Evolutionary conservation across 2,797 vertebrate genomes (phyloP), one percentile per base, ranked within the genome.

Genomic region (Merluccius polli): DNA sequence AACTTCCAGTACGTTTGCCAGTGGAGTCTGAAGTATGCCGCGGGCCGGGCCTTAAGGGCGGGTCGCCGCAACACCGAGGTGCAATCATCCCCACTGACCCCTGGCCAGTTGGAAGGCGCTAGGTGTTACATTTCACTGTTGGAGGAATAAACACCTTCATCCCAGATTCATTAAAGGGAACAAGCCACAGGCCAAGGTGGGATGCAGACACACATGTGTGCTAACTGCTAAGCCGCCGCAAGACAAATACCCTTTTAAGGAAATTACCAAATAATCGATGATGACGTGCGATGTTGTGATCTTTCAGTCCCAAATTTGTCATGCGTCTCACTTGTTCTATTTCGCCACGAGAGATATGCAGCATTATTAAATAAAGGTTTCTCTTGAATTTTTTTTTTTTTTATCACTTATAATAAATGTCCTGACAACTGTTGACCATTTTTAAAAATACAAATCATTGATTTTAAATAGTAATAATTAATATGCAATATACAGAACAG

Each of bases 71-170:
- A 65, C 59, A 27, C 59, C 2, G 59, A 27, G 59, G 59, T 65
- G 59, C 1, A 3, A 65, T 27, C 59, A 13, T 65, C 59, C 27
- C 59, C 59, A 11, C 59, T 65, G n/a, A 65, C 59, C 59, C 59
- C 59, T 13, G 76, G 81, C 77, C 73, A 74, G 9, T 38, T 72
- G 44, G 21, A 44, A 81, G 52, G 31, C 73, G 35, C 59, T 21
- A 78, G 75, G 78, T 78, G 82, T 52, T 59, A 80, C 80, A 90
- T 92, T 89, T 86, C 87, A 75, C 73, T 4, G 0, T n/a, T 9
- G 59, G 52, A 6, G 59, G 59, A 9, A 65, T n/a, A 9, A 27
- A 65, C 59, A 65, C n/a, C 24, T 24, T 65, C 10, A 27, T 65
- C n/a, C 59, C 24, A 27, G 59, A 65, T 65, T 11, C 59, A 65